Conservation (phyloP, 2,113 vertebrate species). For the Pampusana beccarii region DNA sequence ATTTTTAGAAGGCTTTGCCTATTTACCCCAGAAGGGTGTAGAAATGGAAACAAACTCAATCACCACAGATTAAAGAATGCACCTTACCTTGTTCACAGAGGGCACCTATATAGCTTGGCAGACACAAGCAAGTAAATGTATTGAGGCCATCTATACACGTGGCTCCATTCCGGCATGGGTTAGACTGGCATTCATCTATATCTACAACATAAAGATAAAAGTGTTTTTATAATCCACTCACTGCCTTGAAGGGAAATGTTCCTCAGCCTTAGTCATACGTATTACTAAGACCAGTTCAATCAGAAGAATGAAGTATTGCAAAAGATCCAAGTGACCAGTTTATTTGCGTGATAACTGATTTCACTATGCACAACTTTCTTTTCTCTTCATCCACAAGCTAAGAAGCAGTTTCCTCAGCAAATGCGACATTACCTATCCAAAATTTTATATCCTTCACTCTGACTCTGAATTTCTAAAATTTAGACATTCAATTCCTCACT, state of each 20-base stretch:
- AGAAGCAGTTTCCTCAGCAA: not conserved
- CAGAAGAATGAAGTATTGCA: not conserved
- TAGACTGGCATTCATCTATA: slow-evolving; percentile 93
- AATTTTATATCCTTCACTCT: not conserved
- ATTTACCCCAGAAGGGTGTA: not conserved
- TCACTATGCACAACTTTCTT: not conserved
- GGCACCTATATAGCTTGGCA: slow-evolving; percentile 90
- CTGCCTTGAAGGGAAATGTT: not conserved
- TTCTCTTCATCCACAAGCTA: not conserved
- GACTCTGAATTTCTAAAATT: not conserved
- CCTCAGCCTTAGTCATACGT: not conserved
- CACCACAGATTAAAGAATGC: not conserved
- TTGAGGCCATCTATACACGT: slow-evolving; percentile 89
- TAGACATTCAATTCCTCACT: not conserved
- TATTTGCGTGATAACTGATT: not conserved
- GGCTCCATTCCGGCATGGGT: slow-evolving; percentile 93
- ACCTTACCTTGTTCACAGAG: slow-evolving; percentile 93
- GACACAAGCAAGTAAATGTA: slow-evolving; percentile 88
- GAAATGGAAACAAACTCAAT: not conserved
- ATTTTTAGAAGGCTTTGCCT: not conserved
- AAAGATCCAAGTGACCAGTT: not conserved
- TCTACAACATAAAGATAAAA: slow-evolving; percentile 76
- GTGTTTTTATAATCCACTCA: not conserved
- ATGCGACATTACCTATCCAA: not conserved
- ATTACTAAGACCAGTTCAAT: not conserved